Evolutionary conservation across 2,888 invertebrate genomes (phyloP), one percentile per base, ranked within the genome.

Genomic region (Pachliopta kotzebuea): DNA sequence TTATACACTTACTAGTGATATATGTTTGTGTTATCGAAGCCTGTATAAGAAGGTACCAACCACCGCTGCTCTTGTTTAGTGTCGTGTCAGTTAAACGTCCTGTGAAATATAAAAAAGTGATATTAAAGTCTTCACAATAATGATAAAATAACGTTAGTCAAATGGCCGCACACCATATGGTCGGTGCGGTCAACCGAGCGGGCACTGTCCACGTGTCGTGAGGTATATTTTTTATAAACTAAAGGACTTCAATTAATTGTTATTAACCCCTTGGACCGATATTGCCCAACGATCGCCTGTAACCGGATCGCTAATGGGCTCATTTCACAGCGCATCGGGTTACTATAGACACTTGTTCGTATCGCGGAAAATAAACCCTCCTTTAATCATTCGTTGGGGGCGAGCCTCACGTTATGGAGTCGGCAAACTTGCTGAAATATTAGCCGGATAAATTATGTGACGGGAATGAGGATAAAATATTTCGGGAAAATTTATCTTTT

Each of bases 181-280:
- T 76, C 78, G 80, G 76, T 77, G 77, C 74, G 74, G 70, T 72
- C 76, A 74, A 67, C 69, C 74, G 71, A 73, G 74, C 79, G 82
- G 85, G 85, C 78, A 79, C 80, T 77, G 71, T 68, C 76, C 87
- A 82, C 88, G 85, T 78, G 85, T 78, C 73, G 62, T 75, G 31
- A 31, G 76, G 78, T 85, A 49, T 20, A 79, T 62, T 52, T 76
- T 85, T 85, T 74, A 80, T 68, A 37, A 37, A 80, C 68, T 68
- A 70, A 70, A 76, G 79, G 87, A 84, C 88, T 88, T 87, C 86
- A 86, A 74, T 88, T 89, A 86, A 89, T 88, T 89, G 82, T 81
- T 81, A 85, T 84, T 83, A 79, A 77, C 84, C 82, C 49, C 83
- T 80, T 80, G 71, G 71, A 68, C 67, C 71, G 67, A 70, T 70